Conservation (phyloP, 2,113 vertebrate genomes). For the Syngnathus typhle region DNA sequence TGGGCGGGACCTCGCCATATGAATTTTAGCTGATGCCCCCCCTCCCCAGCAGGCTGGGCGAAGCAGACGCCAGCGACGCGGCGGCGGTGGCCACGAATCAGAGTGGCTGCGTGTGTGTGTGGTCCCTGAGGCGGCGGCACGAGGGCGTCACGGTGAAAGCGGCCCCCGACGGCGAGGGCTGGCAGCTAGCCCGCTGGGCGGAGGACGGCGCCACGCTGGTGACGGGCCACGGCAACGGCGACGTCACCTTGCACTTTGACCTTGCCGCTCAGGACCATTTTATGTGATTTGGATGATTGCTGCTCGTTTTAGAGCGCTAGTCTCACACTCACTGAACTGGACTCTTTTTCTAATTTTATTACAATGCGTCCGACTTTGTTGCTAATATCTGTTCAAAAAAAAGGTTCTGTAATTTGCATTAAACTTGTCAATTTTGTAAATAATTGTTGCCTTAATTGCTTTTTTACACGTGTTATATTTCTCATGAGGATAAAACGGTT, state of each 20-base stretch:
- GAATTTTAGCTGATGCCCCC: background rate
- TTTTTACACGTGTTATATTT: background rate
- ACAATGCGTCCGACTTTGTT: background rate
- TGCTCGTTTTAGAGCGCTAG: background rate
- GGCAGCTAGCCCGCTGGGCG: constrained; percentile 58
- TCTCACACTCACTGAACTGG: background rate
- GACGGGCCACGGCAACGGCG: constrained; percentile 54
- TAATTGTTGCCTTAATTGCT: background rate
- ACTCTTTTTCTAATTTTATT: background rate
- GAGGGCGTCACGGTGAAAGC: constrained; percentile 5
- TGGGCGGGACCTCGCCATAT: too few relatives aligned
- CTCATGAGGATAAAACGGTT: background rate
- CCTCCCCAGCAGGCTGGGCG: constrained; percentile 51
- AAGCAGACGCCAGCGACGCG: constrained; percentile 27
- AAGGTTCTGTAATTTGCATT: background rate
- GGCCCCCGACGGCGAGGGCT: constrained; percentile 38
- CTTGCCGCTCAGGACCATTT: background rate
- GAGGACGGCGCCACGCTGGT: constrained; percentile 36
- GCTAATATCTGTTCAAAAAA: background rate
- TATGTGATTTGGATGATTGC: background rate
- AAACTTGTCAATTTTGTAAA: background rate
- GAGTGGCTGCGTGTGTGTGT: constrained; percentile 50
- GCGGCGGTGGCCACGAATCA: constrained; percentile 50
- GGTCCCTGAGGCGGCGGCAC: constrained; percentile 32
- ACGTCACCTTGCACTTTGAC: constrained; percentile 45